phyloP scores from a whole-genome alignment of 2,888 invertebrate species.

The Drosophila falleni region DNA sequence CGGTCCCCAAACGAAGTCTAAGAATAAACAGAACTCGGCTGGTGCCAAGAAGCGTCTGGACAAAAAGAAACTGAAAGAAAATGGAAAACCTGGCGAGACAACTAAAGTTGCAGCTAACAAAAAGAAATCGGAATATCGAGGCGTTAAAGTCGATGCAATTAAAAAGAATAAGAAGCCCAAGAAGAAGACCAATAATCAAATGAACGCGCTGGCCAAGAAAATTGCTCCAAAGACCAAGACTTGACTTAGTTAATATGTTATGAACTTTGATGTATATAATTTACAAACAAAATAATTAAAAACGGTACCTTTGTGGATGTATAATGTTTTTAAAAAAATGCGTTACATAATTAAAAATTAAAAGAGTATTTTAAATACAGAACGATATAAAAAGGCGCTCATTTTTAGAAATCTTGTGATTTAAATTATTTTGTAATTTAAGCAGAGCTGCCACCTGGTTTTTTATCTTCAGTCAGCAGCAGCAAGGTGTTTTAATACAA shows the following conservation, averaged over 20 bases:
- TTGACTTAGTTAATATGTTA: conserved; percentile 27
- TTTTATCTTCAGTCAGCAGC: too few species aligned
- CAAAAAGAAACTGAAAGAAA: conserved; percentile 48
- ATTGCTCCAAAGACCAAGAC: conserved; percentile 80
- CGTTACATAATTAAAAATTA: neutral
- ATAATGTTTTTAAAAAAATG: neutral
- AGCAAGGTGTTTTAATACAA: too few species aligned
- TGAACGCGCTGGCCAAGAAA: conserved; percentile 82
- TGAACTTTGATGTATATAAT: conserved; percentile 47
- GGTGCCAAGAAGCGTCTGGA: conserved; percentile 65
- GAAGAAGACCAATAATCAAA: conserved; percentile 71
- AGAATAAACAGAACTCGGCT: conserved; percentile 51
- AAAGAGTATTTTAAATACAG: too few species aligned
- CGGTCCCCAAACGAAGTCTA: conserved; percentile 46
- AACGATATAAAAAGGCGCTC: too few species aligned
- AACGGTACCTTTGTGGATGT: neutral
- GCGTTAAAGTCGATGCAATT: conserved; percentile 77
- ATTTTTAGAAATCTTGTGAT: too few species aligned
- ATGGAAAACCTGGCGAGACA: conserved; percentile 19
- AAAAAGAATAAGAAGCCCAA: conserved; percentile 79
- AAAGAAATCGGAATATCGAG: conserved; percentile 82
- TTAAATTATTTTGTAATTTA: too few species aligned
- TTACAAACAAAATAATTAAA: conserved; percentile 3
- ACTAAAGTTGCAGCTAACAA: conserved; percentile 28
- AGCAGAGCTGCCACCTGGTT: too few species aligned